Conservation (phyloP, 2,113 vertebrate genomes). For the Tympanuchus pallidicinctus region DNA sequence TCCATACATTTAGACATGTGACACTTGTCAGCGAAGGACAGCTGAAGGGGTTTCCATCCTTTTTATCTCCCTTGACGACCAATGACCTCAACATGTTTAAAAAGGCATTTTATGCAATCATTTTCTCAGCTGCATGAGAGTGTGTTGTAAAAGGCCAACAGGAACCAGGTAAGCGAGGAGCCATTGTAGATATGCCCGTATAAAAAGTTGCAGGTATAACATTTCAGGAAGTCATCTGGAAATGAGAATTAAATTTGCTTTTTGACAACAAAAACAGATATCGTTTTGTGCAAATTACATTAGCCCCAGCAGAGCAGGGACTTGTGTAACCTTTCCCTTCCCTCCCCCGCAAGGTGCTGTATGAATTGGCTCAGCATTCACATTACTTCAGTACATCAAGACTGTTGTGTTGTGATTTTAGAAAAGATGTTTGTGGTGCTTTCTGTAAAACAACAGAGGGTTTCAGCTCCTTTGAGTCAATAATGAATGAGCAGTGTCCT, state of each 20-base stretch:
- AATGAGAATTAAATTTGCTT: background rate
- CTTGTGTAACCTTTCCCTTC: background rate
- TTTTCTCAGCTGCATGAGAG: background rate
- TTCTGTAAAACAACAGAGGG: background rate
- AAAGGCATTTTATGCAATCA: background rate
- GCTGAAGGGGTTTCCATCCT: background rate
- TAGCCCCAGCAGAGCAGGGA: background rate
- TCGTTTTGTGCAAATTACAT: background rate
- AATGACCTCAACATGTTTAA: background rate
- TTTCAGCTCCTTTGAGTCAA: background rate
- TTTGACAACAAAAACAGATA: background rate
- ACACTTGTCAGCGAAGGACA: background rate
- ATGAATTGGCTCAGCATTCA: background rate
- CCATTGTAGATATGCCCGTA: background rate
- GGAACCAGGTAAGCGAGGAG: background rate
- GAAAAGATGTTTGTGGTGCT: background rate
- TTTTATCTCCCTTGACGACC: background rate
- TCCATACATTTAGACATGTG: fast-evolving
- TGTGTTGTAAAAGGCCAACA: background rate
- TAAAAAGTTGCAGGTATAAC: background rate
- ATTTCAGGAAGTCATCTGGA: background rate
- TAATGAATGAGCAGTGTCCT: background rate
- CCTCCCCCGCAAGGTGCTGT: background rate
- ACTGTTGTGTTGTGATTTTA: background rate
- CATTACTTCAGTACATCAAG: background rate